Evolutionary conservation across 2,888 invertebrate genomes (phyloP).

Genomic region (Synanthedon formicaeformis): DNA sequence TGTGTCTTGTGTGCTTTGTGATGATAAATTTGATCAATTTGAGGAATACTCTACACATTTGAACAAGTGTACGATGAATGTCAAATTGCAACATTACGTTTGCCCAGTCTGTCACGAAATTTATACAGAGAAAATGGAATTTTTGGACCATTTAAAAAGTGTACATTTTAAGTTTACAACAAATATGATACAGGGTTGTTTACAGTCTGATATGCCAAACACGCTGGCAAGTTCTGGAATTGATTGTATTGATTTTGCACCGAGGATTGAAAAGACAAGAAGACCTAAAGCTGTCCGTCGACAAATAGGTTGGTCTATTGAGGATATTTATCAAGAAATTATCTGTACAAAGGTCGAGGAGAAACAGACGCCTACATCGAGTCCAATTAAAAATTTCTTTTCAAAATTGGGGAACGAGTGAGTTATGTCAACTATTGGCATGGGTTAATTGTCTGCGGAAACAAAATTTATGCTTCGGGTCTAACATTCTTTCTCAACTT

Average conservation of each 20-base stretch:
- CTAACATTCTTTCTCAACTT: conserved; percentile 1
- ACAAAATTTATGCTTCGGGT: conserved; percentile 10
- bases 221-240: conserved; percentile 25
- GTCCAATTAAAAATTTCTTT: conserved; percentile 58
- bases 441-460: conserved; percentile 22
- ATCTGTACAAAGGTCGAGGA: conserved; percentile 54
- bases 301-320: conserved; percentile 64
- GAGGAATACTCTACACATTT: conserved; percentile 50
- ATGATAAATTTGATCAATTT: conserved; percentile 49
- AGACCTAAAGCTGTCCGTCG: conserved; percentile 50
- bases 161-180: conserved; percentile 28
- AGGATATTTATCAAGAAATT: conserved; percentile 65
- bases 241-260: conserved; percentile 53
- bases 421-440: conserved; percentile 51
- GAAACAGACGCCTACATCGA: conserved; percentile 48
- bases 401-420: conserved; percentile 62
- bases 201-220: conserved; percentile 5
- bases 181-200: background rate
- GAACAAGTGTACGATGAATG: conserved; percentile 59
- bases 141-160: conserved; percentile 49
- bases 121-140: conserved; percentile 42
- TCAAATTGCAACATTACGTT: conserved; percentile 56
- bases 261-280: conserved; percentile 46
- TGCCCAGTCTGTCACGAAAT: conserved; percentile 62
- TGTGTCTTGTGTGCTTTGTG: conserved; percentile 57